Evolutionary conservation across 2,113 vertebrate species (phyloP), one percentile per base, ranked within the genome.

Genomic region (Lota lota): DNA sequence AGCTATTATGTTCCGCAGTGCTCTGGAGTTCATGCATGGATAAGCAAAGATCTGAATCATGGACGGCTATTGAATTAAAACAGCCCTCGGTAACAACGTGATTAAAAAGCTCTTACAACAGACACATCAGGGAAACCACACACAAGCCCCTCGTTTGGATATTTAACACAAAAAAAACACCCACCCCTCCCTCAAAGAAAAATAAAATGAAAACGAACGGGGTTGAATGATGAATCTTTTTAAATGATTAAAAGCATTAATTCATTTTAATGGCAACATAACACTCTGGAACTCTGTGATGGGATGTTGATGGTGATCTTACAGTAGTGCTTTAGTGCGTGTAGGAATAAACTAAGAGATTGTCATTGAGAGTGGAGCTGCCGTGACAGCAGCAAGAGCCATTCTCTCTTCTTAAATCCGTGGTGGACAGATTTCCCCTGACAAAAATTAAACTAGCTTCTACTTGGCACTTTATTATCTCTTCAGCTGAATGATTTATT

Each of bases 401-500:
- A 70, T 72, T 77, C 79, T 69, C 76, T 76, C 77, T 77, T 79
- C 85, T 85, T 87, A 87, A 88, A 85, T 86, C 83, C 78, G 80
- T 70, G 87, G 91, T 79, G 83, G 83, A 89, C 83, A 91, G 90
- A 93, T 95, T 90, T 94, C 91, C 87, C 91, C 87, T 91, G 87
- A 94, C 85, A 93, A 87, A 90, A 94, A 94, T 93, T 94, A 93
- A 93, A 90, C 84, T 84, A 91, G 88, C 89, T 90, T 89, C 88
- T 93, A 90, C 83, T 92, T 92, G 88, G 82, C 91, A 87, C 83
- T 94, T 92, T 93, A 93, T 93, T 94, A 95, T 94, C 91, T 94
- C 90, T 93, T 93, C 88, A 93, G 89, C 85, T 92, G 93, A 94
- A 92, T 93, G 88, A 94, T 95, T 94, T 93, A 94, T 93, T 92